Base-by-base conservation (phyloP, 2,113 vertebrate genomes). In the Apistogramma diplotaenia region DNA sequence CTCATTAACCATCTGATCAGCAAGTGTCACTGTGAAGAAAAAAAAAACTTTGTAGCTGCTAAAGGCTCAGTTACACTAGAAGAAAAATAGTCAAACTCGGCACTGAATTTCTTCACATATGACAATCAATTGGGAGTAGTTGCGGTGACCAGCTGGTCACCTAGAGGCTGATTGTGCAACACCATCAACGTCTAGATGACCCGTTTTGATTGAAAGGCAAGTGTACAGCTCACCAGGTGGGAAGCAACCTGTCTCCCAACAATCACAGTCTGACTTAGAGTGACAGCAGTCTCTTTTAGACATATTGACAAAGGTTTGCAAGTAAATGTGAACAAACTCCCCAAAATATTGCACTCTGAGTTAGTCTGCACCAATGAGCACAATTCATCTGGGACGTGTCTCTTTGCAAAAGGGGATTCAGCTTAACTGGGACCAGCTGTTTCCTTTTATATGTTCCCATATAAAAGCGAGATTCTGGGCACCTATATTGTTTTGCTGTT, bases 331-430 rank as follows among this genome's bases (percentile, higher is more conserved):
- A 3, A 35, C 8, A 35, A 35, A 8, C 33, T 35, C 7, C 7
- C 8, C 33, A 35, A 35, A 9, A 35, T 35, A 35, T 35, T 35
- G 8, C 33, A 35, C 33, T 35, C 0, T 70, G 62, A 19, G 16
- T 70, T 7, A 8, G 23, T 70, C 16, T 29, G 40, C 23, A 19
- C 3, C 40, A 49, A 12, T 43, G 12, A 43, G 40, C 40, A 19
- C 62, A 70, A 29, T 25, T 19, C 23, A 46, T 29, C 40, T 49
- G 7, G 23, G 9, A 49, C 2, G 40, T 29, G 16, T 70, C 40
- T 8, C 23, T 70, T 49, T 70, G 40, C 62, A 0, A 1, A 4
- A 49, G 40, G 16, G 0, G 40, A 29, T 16, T 70, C 1, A 27
- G 0, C 62, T 29, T 25, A 49, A 27, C 0, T 70, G 13, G 12